phyloP scores from a whole-genome alignment of 2,888 invertebrate species.

The Alitta virens region DNA sequence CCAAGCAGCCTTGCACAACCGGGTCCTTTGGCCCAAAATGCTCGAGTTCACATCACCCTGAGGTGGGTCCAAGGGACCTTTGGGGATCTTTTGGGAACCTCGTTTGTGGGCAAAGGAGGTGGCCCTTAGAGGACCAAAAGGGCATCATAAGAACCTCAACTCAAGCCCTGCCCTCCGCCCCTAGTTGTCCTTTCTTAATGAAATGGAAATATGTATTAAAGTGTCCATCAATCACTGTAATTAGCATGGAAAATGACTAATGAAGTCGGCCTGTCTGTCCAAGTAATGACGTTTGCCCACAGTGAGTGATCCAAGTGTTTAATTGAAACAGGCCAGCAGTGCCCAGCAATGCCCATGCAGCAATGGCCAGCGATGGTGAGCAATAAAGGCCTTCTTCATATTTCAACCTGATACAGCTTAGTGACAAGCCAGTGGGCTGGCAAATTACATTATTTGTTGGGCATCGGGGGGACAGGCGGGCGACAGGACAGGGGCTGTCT shows the following conservation, averaged over 20 bases:
- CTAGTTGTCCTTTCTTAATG: no score
- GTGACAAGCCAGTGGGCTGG: slow-evolving; percentile 19
- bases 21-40: no score
- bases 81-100: no score
- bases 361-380: neutral
- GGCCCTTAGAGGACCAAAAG: no score
- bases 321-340: slow-evolving; percentile 7
- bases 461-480: neutral
- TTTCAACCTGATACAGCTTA: slow-evolving; percentile 18
- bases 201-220: neutral
- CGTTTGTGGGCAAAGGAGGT: no score
- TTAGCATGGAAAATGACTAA: slow-evolving; percentile 18
- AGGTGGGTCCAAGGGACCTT: no score
- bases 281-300: neutral
- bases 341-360: neutral
- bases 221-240: slow-evolving; percentile 7
- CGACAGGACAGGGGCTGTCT: no score
- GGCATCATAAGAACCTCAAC: no score
- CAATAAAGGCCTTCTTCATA: slow-evolving; percentile 19
- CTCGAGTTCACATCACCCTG: no score
- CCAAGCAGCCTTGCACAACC: no score
- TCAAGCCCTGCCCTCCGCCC: no score
- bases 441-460: slow-evolving; percentile 19
- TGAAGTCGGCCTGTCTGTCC: slow-evolving; percentile 2
- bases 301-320: slow-evolving; percentile 14